phyloP scores from a whole-genome alignment of 2,113 vertebrate species.

The Carassius gibelio region DNA sequence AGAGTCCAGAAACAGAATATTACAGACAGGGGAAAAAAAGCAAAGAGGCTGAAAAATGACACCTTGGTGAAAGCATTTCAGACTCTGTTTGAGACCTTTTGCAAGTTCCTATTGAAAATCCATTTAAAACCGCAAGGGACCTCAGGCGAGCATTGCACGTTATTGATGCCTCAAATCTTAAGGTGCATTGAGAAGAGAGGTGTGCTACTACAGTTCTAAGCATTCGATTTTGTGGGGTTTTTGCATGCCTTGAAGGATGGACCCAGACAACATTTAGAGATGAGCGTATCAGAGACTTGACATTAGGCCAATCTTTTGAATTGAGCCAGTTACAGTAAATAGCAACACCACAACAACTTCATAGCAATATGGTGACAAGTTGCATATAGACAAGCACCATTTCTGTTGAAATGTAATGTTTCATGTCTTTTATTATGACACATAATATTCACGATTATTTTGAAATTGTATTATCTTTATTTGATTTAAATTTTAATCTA shows the following conservation, averaged over 20 bases:
- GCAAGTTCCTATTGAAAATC: neutral
- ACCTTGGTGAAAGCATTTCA: neutral
- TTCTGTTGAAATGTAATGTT: no score
- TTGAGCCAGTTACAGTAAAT: neutral
- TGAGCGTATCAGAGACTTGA: neutral
- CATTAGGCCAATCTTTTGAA: no score
- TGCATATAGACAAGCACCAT: neutral
- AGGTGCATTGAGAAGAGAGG: neutral
- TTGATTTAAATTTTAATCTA: neutral
- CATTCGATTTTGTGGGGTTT: neutral
- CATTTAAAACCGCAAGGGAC: neutral
- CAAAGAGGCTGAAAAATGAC: neutral
- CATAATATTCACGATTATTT: neutral
- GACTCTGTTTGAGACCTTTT: neutral
- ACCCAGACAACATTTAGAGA: neutral
- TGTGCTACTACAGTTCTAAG: neutral
- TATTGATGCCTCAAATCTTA: neutral
- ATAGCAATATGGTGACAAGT: neutral
- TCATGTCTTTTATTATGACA: neutral
- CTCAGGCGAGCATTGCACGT: neutral
- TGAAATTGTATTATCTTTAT: neutral
- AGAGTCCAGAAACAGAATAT: neutral
- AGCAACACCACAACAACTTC: neutral
- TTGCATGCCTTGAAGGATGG: no score
- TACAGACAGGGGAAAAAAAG: neutral